These are phyloP conservation scores for Holotrichia oblita DNA, from an alignment of 1,140 invertebrate species.

Conservation along the genomic window DNA sequence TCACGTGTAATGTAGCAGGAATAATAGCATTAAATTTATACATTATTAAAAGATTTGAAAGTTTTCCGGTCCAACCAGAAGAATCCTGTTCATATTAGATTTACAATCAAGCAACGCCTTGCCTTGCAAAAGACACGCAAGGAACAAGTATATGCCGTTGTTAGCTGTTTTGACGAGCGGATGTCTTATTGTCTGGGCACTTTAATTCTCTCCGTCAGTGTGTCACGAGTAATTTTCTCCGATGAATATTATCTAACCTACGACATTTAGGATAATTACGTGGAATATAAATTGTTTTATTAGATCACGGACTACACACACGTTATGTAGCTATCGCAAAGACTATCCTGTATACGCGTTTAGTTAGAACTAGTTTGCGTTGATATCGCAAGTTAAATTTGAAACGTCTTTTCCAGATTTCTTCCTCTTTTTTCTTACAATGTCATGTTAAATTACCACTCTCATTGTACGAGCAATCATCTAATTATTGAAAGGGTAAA, in stretches of 20 bases:
- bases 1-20: too few relatives aligned
- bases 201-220: conserved; percentile 33
- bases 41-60: not conserved
- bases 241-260: conserved; percentile 30
- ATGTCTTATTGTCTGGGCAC: conserved; percentile 25
- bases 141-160: not conserved
- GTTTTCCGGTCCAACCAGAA: not conserved
- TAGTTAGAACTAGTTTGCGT: conserved; percentile 14
- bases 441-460: conserved; percentile 4
- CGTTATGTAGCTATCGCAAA: not conserved
- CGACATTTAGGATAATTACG: conserved; percentile 33
- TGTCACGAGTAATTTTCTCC: conserved; percentile 31
- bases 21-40: too few relatives aligned
- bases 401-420: not conserved
- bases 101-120: not conserved
- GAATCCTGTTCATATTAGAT: not conserved
- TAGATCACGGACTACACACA: not conserved
- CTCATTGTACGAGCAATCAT: not conserved
- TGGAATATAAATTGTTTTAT: conserved; percentile 35
- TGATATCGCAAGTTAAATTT: not conserved
- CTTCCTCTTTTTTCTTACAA: not conserved
- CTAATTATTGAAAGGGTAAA: not conserved
- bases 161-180: not conserved
- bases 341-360: not conserved
- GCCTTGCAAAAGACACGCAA: not conserved